Base-by-base conservation (phyloP, 2,113 vertebrate species). In the Coracopsis vasa region DNA sequence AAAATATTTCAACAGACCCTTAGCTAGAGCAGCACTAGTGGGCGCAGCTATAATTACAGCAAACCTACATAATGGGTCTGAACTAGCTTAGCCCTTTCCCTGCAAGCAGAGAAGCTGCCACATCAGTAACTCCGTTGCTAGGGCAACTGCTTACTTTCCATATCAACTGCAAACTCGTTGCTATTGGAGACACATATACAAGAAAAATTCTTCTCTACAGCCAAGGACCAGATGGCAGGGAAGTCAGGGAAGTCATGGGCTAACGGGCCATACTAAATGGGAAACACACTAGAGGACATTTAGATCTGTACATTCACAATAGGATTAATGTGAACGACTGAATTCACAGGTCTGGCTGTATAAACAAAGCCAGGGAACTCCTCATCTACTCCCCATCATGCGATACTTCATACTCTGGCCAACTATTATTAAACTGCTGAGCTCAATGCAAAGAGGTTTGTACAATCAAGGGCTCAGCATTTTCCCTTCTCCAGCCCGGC, bases 61-160 rank as follows among this genome's bases (percentile, higher is more conserved):
- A 85, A 92, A 94, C 94, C 95, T 87, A 64, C 83, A 93, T 56
- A 75, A 96, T 65, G 87, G 92, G 86, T 94, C 92, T 95, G 96
- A 97, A 97, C 97, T 90, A 95, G 97, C 97, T 94, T 88, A 97
- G 96, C 97, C 97, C 85, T 95, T 92, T 93, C 95, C 96, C 96
- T 95, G 96, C 93, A 93, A 98, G 96, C 97, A 88, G 85, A 86
- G 82, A 88, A 97, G 97, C 98, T 98, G 97, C 98, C 98, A 99
- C 99, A 99, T 98, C 98, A 98, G 98, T 99, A 99, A 99, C 98
- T 98, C 98, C 20, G 98, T 99, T 99, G 98, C 99, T 98, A 98
- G 92, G 98, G 99, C 98, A 99, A 99, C 99, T 98, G 98, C 98
- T 99, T 99, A 98, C 98, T 99, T 99, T 99, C 98, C 98, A 98